Evolutionary conservation across 2,113 vertebrate genomes (phyloP).

Genomic region (Festucalex cinctus): DNA sequence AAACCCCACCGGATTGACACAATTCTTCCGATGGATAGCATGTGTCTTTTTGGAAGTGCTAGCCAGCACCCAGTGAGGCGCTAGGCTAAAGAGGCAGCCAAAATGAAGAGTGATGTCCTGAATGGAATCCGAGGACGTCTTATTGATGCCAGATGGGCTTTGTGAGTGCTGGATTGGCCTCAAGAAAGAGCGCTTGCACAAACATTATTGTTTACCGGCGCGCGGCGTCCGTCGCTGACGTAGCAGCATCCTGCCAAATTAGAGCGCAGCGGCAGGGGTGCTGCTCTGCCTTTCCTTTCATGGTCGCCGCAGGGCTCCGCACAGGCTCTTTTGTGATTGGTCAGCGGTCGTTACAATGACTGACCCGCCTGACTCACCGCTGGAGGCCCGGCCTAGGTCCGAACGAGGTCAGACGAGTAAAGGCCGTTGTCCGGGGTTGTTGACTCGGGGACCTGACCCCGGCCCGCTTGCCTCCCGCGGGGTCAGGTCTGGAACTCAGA

Average conservation of each 20-base stretch:
- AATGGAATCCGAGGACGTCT: constrained; percentile 60
- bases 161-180: constrained; percentile 58
- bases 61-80: constrained; percentile 28
- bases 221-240: constrained; percentile 41
- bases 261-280: constrained; percentile 60
- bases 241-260: constrained; percentile 67
- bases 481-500: constrained; percentile 53
- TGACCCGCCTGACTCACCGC: constrained; percentile 55
- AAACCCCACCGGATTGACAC: neutral
- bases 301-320: constrained; percentile 19
- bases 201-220: constrained; percentile 73
- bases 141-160: constrained; percentile 70
- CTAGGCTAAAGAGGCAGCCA: constrained; percentile 29
- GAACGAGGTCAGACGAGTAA: constrained; percentile 52
- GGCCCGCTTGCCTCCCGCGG: constrained; percentile 26
- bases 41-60: constrained; percentile 49
- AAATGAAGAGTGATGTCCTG: constrained; percentile 61
- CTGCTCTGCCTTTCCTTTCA: constrained; percentile 45
- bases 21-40: constrained; percentile 43
- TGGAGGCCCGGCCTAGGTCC: constrained; percentile 43
- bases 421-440: constrained; percentile 37
- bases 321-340: constrained; percentile 57
- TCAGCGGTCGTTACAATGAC: constrained; percentile 61
- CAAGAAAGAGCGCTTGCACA: constrained; percentile 70
- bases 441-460: constrained; percentile 59